Evolutionary conservation across 2,113 vertebrate genomes (phyloP).

Genomic region (Rhea pennata): DNA sequence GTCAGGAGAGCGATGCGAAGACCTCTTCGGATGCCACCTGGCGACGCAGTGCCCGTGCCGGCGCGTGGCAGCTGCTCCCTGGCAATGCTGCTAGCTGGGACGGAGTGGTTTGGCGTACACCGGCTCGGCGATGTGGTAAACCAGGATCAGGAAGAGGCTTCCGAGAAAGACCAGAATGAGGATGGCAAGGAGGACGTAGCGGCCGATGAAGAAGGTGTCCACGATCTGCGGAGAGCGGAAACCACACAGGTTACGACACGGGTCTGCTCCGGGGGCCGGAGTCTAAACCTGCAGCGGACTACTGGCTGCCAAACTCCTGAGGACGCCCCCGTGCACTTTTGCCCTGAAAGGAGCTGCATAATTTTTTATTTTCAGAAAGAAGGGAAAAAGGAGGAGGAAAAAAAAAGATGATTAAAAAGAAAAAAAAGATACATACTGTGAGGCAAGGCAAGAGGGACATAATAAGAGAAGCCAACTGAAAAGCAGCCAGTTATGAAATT

Average conservation of each 20-base stretch:
- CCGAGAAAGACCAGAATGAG: conserved; percentile 77
- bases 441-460: neutral
- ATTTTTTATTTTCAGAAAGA: neutral
- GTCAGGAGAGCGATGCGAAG: no score
- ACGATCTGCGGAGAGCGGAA: conserved; percentile 78
- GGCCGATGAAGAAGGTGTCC: conserved; percentile 89
- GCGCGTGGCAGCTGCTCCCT: neutral
- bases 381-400: neutral
- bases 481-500: neutral
- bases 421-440: neutral
- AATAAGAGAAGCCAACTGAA: neutral
- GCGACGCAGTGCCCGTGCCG: no score
- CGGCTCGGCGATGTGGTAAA: conserved; percentile 86
- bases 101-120: conserved; percentile 85
- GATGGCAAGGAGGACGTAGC: conserved; percentile 85
- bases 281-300: neutral
- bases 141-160: conserved; percentile 84
- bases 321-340: neutral
- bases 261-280: neutral
- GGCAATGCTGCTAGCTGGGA: conserved; percentile 49
- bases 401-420: neutral
- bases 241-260: fast-evolving
- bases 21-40: no score
- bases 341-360: neutral
- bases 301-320: no score